Evolutionary conservation across 2,113 vertebrate genomes (phyloP).

Genomic region (Archocentrus centrarchus): DNA sequence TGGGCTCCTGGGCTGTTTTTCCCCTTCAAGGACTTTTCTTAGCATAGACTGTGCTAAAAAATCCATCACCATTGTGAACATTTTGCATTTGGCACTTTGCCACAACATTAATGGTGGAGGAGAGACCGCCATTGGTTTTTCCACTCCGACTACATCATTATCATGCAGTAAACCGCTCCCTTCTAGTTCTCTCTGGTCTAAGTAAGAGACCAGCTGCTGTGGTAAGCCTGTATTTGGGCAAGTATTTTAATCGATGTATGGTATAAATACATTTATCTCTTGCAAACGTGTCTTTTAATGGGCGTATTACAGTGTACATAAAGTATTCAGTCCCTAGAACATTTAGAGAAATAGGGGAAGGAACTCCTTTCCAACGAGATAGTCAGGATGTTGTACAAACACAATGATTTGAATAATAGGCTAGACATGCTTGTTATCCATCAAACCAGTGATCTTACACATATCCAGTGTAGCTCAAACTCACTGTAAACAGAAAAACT

Average conservation of each 20-base stretch:
- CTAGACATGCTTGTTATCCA: neutral
- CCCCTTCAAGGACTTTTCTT: conserved; percentile 42
- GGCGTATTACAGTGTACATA: neutral
- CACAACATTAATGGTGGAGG: conserved; percentile 36
- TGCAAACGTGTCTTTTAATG: neutral
- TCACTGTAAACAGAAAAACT: neutral
- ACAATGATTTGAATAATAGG: neutral
- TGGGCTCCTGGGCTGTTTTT: conserved; percentile 50
- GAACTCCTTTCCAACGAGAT: neutral
- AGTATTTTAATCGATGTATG: neutral
- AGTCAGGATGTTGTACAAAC: neutral
- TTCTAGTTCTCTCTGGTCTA: conserved; percentile 23
- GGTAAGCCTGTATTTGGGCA: neutral
- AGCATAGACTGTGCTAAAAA: conserved; percentile 42
- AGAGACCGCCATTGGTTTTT: conserved; percentile 35
- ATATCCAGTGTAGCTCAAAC: neutral
- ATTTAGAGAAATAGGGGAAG: neutral
- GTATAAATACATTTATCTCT: neutral
- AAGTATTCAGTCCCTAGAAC: neutral
- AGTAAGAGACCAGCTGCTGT: conserved; percentile 40
- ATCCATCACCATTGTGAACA: conserved; percentile 62
- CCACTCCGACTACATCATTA: conserved; percentile 51
- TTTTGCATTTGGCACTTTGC: conserved; percentile 65
- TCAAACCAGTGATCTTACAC: neutral
- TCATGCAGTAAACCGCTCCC: conserved; percentile 45